Conservation (phyloP, 1,140 invertebrate genomes). For the Bombyx mandarina region DNA sequence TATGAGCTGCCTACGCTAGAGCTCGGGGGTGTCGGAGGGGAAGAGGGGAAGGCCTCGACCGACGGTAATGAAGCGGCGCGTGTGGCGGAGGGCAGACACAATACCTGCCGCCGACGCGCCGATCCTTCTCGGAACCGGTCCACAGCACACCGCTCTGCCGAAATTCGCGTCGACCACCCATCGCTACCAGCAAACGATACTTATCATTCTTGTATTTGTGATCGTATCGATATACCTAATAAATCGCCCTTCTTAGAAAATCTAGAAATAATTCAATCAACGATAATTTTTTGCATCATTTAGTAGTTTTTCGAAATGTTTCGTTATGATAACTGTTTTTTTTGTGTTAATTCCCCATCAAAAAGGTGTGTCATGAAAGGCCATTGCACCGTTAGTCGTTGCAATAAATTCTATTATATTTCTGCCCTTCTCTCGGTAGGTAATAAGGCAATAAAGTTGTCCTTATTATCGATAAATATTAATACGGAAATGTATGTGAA, state of each 20-base stretch:
- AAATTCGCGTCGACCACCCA: constrained; percentile 63
- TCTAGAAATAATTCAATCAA: too few species aligned
- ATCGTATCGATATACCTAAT: too few species aligned
- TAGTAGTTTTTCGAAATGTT: too few species aligned
- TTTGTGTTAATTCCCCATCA: too few species aligned
- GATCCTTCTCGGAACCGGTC: constrained; percentile 57
- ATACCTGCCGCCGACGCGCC: constrained; percentile 39
- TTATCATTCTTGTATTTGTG: constrained; percentile 56
- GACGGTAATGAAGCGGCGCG: constrained; percentile 44
- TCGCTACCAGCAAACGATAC: constrained; percentile 38
- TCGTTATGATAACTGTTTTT: too few species aligned
- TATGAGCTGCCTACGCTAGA: constrained; percentile 4
- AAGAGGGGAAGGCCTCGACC: constrained; percentile 16
- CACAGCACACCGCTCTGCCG: constrained; percentile 49
- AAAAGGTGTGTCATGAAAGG: constrained; percentile 9
- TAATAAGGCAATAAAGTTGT: constrained; percentile 23
- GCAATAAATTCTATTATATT: constrained; percentile 38
- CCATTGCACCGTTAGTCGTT: constrained; percentile 39
- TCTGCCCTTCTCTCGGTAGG: constrained; percentile 20
- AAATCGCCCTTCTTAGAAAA: too few species aligned
- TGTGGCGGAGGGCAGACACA: constrained; percentile 50
- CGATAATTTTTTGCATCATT: too few species aligned
- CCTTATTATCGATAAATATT: constrained; percentile 2
- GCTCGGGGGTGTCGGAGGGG: constrained; percentile 1
- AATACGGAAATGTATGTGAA: too few species aligned